A percentile compares a stretch with the other conserved stretches of the same genome.
Evolutionary conservation across 2,888 invertebrate species (phyloP).

Genomic region (Papilio gigon): DNA sequence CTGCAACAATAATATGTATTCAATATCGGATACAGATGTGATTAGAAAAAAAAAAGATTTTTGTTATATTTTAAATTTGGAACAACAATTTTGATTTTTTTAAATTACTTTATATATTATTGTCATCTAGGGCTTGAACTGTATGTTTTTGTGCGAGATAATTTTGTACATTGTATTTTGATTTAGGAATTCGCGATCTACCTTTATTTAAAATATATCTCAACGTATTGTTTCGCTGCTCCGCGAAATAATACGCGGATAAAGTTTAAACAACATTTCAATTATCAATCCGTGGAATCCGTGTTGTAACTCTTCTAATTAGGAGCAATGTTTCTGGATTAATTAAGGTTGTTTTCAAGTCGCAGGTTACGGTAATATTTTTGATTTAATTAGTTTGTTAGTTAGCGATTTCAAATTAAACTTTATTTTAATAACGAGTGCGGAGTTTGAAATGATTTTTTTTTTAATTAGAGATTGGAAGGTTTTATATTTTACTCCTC

Average conservation of each 20-base stretch:
- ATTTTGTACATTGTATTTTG: too few relatives aligned
- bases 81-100: too few relatives aligned
- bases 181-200: too few relatives aligned
- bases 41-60: too few relatives aligned
- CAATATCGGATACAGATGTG: too few relatives aligned
- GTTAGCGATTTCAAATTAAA: constrained; percentile 29
- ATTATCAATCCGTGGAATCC: neutral
- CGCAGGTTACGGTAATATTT: constrained; percentile 27
- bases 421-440: constrained; percentile 28
- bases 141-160: too few relatives aligned
- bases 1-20: too few relatives aligned
- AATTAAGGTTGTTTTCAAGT: constrained; percentile 29
- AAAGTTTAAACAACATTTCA: constrained; percentile 18
- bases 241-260: neutral
- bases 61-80: too few relatives aligned
- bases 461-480: neutral
- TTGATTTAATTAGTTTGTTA: constrained; percentile 38
- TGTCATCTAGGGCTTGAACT: too few relatives aligned
- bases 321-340: constrained; percentile 33
- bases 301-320: constrained; percentile 27
- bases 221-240: neutral
- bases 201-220: neutral
- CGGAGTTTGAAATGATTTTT: constrained; percentile 31
- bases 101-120: too few relatives aligned
- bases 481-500: neutral